Evolutionary conservation across 2,888 invertebrate genomes (phyloP).

Genomic region (Lasioglossum vierecki): DNA sequence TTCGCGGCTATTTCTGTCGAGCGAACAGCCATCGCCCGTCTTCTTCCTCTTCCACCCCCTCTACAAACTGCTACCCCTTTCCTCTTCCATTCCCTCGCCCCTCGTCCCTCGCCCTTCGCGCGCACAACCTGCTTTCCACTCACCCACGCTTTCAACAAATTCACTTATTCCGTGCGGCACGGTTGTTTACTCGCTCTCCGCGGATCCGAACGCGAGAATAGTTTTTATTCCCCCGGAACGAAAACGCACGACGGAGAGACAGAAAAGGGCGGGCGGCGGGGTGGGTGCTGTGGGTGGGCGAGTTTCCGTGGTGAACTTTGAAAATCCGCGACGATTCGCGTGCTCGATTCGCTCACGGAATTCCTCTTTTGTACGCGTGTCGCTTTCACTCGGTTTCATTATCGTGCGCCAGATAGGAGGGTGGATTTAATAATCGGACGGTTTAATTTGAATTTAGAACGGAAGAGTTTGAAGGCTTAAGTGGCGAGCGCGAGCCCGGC

Average conservation of each 20-base stretch:
- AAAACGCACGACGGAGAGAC: neutral
- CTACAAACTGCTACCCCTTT: neutral
- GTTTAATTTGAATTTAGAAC: constrained; percentile 55
- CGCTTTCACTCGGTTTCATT: constrained; percentile 51
- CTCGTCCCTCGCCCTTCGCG: neutral
- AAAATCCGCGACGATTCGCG: constrained; percentile 13
- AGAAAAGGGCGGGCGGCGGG: neutral
- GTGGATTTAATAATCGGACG: constrained; percentile 55
- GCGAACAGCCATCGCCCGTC: constrained; percentile 14
- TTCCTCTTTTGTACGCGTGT: constrained; percentile 44
- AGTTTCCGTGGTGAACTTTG: constrained; percentile 3
- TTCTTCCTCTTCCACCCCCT: neutral
- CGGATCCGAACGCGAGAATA: constrained; percentile 21
- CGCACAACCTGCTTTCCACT: neutral
- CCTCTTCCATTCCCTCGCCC: neutral
- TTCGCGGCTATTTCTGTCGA: constrained; percentile 55
- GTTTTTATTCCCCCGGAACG: constrained; percentile 17
- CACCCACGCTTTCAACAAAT: constrained; percentile 23
- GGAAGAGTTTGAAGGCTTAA: constrained; percentile 42
- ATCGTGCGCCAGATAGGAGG: constrained; percentile 20
- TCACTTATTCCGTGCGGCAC: constrained; percentile 23
- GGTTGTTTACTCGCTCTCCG: constrained; percentile 20
- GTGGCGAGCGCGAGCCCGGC: constrained; percentile 15
- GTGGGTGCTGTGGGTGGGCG: neutral
- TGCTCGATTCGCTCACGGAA: neutral